These are phyloP conservation scores for Habropoda laboriosa DNA, from an alignment of 1,140 invertebrate genomes.

Conservation along the genomic window DNA sequence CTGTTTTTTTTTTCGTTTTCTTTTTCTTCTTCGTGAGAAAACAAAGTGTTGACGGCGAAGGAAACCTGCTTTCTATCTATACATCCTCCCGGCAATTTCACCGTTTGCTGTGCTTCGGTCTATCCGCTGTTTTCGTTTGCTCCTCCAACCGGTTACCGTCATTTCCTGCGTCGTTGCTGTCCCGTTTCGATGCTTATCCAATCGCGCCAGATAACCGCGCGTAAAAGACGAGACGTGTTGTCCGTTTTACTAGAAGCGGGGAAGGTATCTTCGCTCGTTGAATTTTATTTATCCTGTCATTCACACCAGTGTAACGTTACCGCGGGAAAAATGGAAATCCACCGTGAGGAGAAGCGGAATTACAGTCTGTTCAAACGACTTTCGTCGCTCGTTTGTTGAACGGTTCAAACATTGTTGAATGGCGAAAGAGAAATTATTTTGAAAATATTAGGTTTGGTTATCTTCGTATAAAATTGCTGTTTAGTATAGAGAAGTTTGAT, in stretches of 20 bases:
- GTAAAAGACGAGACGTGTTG: not conserved
- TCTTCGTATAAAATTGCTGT: too few species aligned
- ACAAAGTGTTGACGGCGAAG: not conserved
- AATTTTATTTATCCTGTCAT: conserved; percentile 26
- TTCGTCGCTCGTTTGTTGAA: not conserved
- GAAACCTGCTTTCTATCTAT: not conserved
- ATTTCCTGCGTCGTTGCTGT: not conserved
- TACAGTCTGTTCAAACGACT: not conserved
- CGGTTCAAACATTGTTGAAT: not conserved
- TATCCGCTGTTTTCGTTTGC: conserved; percentile 10
- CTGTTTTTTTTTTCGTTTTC: too few species aligned
- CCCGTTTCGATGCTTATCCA: conserved; percentile 11
- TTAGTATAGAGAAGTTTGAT: too few species aligned
- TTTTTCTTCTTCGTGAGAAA: not conserved
- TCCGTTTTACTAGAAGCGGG: conserved; percentile 28
- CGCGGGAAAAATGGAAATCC: conserved; percentile 4
- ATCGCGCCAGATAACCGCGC: conserved; percentile 19
- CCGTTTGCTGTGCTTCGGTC: not conserved
- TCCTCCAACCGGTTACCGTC: not conserved
- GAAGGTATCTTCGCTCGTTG: conserved; percentile 1
- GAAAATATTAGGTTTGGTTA: too few species aligned
- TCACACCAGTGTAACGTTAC: not conserved
- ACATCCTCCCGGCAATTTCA: not conserved
- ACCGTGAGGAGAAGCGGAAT: not conserved
- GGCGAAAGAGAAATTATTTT: too few species aligned